phyloP scores from a whole-genome alignment of 1,140 invertebrate genomes.

The Pristionchus pacificus region DNA sequence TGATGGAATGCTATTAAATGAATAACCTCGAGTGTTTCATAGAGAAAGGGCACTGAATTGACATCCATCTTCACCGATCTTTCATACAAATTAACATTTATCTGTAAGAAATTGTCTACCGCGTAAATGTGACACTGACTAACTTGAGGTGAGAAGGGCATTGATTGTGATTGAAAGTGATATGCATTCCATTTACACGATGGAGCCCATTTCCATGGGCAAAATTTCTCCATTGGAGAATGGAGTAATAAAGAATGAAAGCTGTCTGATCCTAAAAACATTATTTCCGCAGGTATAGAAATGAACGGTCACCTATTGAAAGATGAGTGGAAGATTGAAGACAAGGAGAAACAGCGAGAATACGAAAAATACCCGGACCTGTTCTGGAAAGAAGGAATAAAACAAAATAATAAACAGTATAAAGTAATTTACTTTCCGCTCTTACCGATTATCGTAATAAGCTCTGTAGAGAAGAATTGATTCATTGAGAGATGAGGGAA shows the following conservation, averaged over 20 bases:
- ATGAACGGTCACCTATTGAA: too few relatives aligned
- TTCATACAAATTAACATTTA: not conserved
- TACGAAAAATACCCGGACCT: constrained; percentile 14
- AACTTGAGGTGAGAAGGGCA: not conserved
- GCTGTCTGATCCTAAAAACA: too few relatives aligned
- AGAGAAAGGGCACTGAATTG: too few relatives aligned
- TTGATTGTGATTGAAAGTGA: not conserved
- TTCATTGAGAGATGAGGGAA: constrained; percentile 3
- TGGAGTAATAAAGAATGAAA: not conserved
- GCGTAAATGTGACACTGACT: not conserved
- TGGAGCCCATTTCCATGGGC: constrained; percentile 27
- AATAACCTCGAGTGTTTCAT: constrained; percentile 15
- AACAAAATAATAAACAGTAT: not conserved
- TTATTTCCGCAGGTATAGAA: too few relatives aligned
- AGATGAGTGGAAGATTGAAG: not conserved
- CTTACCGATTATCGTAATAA: constrained; percentile 14
- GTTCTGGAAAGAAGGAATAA: not conserved
- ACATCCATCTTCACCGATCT: not conserved
- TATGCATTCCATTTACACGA: constrained; percentile 14
- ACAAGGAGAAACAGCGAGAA: constrained; percentile 14
- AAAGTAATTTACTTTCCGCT: not conserved
- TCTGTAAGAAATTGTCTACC: not conserved
- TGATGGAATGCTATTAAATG: not conserved
- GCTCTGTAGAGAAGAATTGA: constrained; percentile 18
- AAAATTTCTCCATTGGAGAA: constrained; percentile 9